Evolutionary conservation across 2,888 invertebrate species (phyloP), one percentile per base, ranked within the genome.

Genomic region (Anoplius nigerrimus): DNA sequence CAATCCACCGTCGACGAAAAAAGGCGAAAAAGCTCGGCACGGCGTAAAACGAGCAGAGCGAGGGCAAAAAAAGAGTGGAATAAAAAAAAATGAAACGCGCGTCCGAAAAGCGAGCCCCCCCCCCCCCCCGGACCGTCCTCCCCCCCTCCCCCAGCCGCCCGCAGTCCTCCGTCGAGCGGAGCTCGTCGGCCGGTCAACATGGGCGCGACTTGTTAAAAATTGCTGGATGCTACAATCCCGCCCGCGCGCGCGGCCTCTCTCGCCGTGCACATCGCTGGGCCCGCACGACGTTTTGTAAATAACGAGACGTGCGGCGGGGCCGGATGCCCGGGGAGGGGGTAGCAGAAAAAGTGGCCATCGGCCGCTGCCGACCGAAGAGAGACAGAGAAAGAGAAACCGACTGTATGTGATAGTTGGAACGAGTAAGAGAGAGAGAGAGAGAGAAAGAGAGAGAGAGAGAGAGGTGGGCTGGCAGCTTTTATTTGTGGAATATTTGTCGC

Each of bases 1-100:
- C 86, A 83, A 87, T 87, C 84, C 79, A 81, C 80, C 81, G 76
- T 78, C 76, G 79, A 75, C 77, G 71, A 67, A 79, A 76, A 80
- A 81, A 71, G 68, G 70, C 69, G 74, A 76, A 79, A 68, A 64
- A 73, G 45, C 58, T 62, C 70, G 69, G 76, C 75, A 71, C 72
- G 73, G 78, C 74, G 75, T 80, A 79, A 79, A 79, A 79, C 79
- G 79, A 74, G 71, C 75, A 76, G 24, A 16, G 48, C 22, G 71
- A 69, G 75, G 66, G 67, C 63, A 74, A 75, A 78, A 72, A 78
- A 75, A 68, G 21, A 24, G 21, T 57, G 58, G 48, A 18, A 48
- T 48, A 48, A 48, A 48, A 79, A 75, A 75, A 78, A 79, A 79
- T 79, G 74, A 79, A 78, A 79, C 74, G 75, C 59, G 63, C 62